A percentile compares a stretch with the other conserved stretches of the same genome.
These are phyloP conservation scores for Selenia dentaria DNA, from an alignment of 2,888 invertebrate genomes.

Conservation along the genomic window DNA sequence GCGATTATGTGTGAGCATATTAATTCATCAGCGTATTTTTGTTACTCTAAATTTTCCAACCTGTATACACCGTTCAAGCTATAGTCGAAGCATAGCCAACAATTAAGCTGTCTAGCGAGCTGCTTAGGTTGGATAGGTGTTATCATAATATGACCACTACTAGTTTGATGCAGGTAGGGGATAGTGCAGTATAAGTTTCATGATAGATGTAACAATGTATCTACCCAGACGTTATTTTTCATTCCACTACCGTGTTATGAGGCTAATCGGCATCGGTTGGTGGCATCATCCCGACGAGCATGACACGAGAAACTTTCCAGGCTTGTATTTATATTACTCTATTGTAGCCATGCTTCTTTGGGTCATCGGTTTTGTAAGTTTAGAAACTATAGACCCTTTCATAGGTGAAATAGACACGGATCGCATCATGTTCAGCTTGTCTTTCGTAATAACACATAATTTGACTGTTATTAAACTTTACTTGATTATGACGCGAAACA, in stretches of 20 bases:
- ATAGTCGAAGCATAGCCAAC: neutral
- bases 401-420: slow-evolving; percentile 74
- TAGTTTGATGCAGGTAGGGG: no score
- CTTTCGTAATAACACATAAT: slow-evolving; percentile 77
- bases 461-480: slow-evolving; percentile 72
- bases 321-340: slow-evolving; percentile 68
- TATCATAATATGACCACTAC: neutral
- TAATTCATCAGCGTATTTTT: no score
- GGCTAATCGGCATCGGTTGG: slow-evolving; percentile 74
- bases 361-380: slow-evolving; percentile 73
- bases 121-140: neutral
- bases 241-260: slow-evolving; percentile 62
- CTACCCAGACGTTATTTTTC: slow-evolving; percentile 64
- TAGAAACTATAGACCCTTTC: slow-evolving; percentile 77
- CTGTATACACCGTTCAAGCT: neutral
- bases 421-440: slow-evolving; percentile 76
- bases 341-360: slow-evolving; percentile 67
- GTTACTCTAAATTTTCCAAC: neutral
- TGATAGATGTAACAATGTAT: slow-evolving; percentile 27
- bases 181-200: no score
- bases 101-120: neutral
- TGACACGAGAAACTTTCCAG: slow-evolving; percentile 63
- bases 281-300: slow-evolving; percentile 76
- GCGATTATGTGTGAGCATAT: no score
- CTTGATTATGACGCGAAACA: slow-evolving; percentile 71